Percentiles rank a stretch among this genome's conserved stretches.
Evolutionary conservation across 2,888 invertebrate species (phyloP).

Genomic region (Elegia similella): DNA sequence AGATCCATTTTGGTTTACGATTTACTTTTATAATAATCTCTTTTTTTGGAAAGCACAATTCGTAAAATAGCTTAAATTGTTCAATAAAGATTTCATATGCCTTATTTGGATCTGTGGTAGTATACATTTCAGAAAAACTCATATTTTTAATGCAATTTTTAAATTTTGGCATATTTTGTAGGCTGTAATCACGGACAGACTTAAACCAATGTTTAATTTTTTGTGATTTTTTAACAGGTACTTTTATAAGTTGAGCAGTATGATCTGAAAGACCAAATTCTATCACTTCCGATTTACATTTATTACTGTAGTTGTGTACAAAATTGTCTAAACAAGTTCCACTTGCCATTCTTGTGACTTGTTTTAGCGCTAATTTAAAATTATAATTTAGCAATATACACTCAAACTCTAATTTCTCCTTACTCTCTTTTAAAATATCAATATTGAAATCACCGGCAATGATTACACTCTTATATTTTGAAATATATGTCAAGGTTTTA

Average conservation of each 20-base stretch:
- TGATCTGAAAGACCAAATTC: constrained; percentile 18
- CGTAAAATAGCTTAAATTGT: no score
- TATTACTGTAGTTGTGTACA: constrained; percentile 15
- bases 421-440: constrained; percentile 17
- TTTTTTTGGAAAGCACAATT: no score
- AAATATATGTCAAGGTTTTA: neutral
- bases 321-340: constrained; percentile 21
- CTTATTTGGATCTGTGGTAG: neutral
- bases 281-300: constrained; percentile 9
- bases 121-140: constrained; percentile 11
- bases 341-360: constrained; percentile 20
- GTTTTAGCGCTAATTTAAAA: constrained; percentile 18
- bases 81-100: no score
- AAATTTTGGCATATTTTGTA: constrained; percentile 18
- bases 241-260: constrained; percentile 16
- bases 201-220: constrained; percentile 5
- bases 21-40: no score
- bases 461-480: neutral
- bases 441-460: no score
- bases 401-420: constrained; percentile 18
- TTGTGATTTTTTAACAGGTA: neutral
- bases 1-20: no score
- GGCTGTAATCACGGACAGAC: no score
- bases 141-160: neutral
- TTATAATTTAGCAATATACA: constrained; percentile 20